These are phyloP conservation scores for Orthosia incerta DNA, from an alignment of 2,888 invertebrate genomes.

Conservation along the genomic window DNA sequence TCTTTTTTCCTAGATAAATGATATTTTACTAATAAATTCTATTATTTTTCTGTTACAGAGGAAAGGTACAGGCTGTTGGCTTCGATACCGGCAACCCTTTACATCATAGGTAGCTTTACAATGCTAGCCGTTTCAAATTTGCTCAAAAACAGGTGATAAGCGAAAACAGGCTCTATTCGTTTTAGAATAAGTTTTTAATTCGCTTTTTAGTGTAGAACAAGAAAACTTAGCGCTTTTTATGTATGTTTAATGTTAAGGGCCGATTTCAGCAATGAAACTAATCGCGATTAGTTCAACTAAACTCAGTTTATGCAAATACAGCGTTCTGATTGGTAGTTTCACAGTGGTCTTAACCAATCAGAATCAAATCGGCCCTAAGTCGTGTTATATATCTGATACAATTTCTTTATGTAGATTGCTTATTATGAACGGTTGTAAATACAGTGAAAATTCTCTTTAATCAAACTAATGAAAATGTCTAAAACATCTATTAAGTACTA, in stretches of 20 bases:
- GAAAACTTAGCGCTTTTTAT: slow-evolving; percentile 34
- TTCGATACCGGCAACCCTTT: slow-evolving; percentile 95
- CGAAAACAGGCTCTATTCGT: slow-evolving; percentile 55
- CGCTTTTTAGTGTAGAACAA: slow-evolving; percentile 34
- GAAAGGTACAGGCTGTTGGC: slow-evolving; percentile 94
- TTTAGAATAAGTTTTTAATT: slow-evolving; percentile 64
- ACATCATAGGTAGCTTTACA: slow-evolving; percentile 93
- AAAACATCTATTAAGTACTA: background rate
- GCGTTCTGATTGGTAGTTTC: too few relatives aligned
- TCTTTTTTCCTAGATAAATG: rapidly evolving
- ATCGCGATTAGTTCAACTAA: too few relatives aligned
- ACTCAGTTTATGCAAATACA: too few relatives aligned
- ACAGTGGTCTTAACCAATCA: too few relatives aligned
- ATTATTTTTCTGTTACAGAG: slow-evolving; percentile 91
- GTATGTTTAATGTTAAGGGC: slow-evolving; percentile 16
- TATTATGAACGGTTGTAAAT: slow-evolving; percentile 7
- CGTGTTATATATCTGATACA: slow-evolving; percentile 5
- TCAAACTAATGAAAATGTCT: background rate
- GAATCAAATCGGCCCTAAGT: too few relatives aligned
- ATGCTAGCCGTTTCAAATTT: slow-evolving; percentile 90
- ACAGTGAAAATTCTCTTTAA: background rate
- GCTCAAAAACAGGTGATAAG: slow-evolving; percentile 83
- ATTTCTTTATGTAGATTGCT: slow-evolving; percentile 6
- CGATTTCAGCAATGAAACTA: too few relatives aligned
- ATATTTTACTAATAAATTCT: slow-evolving; percentile 6